Evolutionary conservation across 2,888 invertebrate genomes (phyloP), one percentile per base, ranked within the genome.

Genomic region (Epirrita christyi): DNA sequence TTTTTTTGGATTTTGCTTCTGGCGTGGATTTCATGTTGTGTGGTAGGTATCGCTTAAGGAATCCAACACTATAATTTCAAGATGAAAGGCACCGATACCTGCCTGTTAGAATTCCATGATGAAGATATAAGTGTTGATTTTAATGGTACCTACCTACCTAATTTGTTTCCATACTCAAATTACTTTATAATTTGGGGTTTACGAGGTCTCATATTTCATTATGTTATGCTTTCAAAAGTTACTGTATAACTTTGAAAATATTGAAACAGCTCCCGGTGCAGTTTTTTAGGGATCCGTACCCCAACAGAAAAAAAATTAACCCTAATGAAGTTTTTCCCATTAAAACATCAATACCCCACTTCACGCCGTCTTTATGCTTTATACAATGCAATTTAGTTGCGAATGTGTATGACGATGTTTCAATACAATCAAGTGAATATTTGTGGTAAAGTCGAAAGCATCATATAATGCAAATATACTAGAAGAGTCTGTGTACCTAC

Each of bases 371-470:
- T n/a, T n/a, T n/a, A 21, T 4, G 21, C 21, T 21, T 21, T 42
- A 58, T 36, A 64, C 59, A 61, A 63, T 61, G 59, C 64, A 59
- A 57, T 62, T 64, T 61, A 40, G 55, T 61, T 61, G 53, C 53
- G 7, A 32, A 49, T n/a, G 15, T 40, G 45, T 21, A 46, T 21
- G 21, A 27, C 8, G 15, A 44, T 29, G 44, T 9, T 7, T 9
- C 32, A 7, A 32, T 5, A 7, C 8, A 32, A 7, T 32, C 9
- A 9, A n/a, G 32, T 32, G 32, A 32, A 32, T 32, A 32, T 7
- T 32, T 32, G 6, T 7, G 8, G 32, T 7, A 32, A 2, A 32
- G 7, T 32, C 32, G 32, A 6, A 32, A 8, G 32, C 32, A 32
- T 32, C 9, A 7, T 32, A 6, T 2, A 32, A 5, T 32, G 32